These are phyloP conservation scores for Melieria picta DNA, from an alignment of 2,888 invertebrate genomes.

Conservation along the genomic window DNA sequence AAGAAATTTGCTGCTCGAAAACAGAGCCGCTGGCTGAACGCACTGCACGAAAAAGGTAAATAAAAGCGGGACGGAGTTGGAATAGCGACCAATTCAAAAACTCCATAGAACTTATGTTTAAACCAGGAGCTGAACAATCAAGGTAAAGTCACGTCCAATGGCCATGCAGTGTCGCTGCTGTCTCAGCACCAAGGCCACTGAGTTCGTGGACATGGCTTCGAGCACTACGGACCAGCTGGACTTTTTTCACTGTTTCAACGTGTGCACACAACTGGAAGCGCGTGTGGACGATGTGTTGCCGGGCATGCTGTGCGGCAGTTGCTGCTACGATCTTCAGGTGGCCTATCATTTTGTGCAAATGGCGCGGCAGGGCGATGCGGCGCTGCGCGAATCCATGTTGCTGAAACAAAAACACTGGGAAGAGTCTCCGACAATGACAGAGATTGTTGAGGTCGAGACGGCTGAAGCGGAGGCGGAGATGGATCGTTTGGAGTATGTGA, in stretches of 20 bases:
- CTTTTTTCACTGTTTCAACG: conserved; percentile 42
- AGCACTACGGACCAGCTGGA: conserved; percentile 29
- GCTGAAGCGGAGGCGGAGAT: conserved; percentile 7
- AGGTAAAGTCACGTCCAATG: background rate
- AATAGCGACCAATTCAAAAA: too few relatives aligned
- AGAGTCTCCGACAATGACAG: background rate
- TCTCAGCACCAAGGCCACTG: conserved; percentile 38
- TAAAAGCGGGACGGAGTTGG: too few relatives aligned
- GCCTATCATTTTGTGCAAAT: conserved; percentile 34
- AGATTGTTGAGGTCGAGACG: background rate
- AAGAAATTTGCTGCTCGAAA: too few relatives aligned
- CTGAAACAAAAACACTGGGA: too few relatives aligned
- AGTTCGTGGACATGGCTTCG: conserved; percentile 44
- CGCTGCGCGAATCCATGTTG: conserved; percentile 14
- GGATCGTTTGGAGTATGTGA: conserved; percentile 18
- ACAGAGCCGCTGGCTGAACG: too few relatives aligned
- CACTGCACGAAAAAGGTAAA: too few relatives aligned
- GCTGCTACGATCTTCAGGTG: conserved; percentile 34
- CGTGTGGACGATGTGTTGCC: conserved; percentile 39
- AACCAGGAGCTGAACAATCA: too few relatives aligned
- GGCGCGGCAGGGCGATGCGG: conserved; percentile 34
- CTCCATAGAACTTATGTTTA: too few relatives aligned
- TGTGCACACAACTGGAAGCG: conserved; percentile 43
- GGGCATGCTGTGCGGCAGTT: conserved; percentile 28
- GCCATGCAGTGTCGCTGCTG: conserved; percentile 43